These are phyloP conservation scores for Stomatorhinus ivindoensis DNA, from an alignment of 2,113 vertebrate species.

Conservation along the genomic window DNA sequence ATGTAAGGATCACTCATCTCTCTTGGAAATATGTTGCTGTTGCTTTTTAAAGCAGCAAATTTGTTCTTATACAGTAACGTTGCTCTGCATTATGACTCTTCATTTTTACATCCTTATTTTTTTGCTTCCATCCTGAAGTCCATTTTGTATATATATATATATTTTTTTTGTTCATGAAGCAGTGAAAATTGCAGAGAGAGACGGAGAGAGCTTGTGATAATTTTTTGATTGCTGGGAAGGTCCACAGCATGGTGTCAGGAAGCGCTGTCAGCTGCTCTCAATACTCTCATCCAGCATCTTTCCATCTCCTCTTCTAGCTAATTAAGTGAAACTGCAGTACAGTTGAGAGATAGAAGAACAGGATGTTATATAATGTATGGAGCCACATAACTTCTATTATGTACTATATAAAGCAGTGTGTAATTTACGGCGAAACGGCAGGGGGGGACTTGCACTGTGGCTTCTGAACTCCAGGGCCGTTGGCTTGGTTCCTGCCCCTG, in stretches of 20 bases:
- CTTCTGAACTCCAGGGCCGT: not conserved
- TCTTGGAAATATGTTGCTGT: not conserved
- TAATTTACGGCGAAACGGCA: not conserved
- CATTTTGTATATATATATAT: not conserved
- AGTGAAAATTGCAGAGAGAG: not conserved
- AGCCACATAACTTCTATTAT: not conserved
- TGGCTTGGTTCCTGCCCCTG: not conserved
- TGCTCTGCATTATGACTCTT: not conserved
- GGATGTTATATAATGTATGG: not conserved
- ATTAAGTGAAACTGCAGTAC: not conserved
- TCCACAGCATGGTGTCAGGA: not conserved
- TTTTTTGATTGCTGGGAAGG: not conserved
- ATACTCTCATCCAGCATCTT: not conserved
- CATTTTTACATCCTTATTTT: not conserved
- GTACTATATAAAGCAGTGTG: not conserved
- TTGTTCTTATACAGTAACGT: not conserved
- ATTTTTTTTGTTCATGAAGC: not conserved
- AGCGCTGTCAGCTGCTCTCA: not conserved
- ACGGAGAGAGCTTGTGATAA: not conserved
- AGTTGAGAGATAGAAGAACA: not conserved
- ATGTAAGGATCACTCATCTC: not conserved
- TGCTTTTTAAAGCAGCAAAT: not conserved
- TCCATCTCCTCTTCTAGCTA: not conserved
- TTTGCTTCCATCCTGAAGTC: not conserved
- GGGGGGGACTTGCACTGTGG: not conserved